These are phyloP conservation scores for Tragulus kanchil DNA, from an alignment of 2,113 vertebrate genomes.

Conservation along the genomic window DNA sequence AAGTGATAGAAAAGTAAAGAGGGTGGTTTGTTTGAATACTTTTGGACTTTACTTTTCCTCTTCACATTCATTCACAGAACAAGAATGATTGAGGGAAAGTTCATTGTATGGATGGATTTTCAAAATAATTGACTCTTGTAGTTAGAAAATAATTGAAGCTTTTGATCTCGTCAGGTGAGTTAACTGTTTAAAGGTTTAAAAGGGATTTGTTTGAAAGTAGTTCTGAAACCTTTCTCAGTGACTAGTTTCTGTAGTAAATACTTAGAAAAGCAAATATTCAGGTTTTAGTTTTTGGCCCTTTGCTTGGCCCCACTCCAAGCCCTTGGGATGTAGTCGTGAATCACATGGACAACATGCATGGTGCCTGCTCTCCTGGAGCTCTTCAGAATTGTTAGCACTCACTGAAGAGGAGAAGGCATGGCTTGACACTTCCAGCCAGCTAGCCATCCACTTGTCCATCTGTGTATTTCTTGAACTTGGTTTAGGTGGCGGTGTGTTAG, in stretches of 20 bases:
- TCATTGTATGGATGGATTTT: conserved; percentile 2
- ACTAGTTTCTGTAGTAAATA: conserved; percentile 41
- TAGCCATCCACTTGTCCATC: not conserved
- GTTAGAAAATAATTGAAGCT: conserved; percentile 28
- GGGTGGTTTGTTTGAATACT: not conserved
- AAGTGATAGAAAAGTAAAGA: not conserved
- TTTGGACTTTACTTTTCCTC: not conserved
- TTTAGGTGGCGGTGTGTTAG: conserved; percentile 34
- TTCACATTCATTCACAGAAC: not conserved
- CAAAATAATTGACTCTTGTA: not conserved
- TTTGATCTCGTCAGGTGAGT: conserved; percentile 15
- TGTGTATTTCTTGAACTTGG: not conserved
- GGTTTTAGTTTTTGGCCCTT: not conserved
- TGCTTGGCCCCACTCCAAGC: not conserved
- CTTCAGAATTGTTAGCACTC: not conserved
- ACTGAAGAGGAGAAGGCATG: not conserved
- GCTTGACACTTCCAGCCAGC: not conserved
- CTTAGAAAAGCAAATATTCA: conserved; percentile 10
- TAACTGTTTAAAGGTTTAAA: not conserved
- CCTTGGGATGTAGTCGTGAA: not conserved
- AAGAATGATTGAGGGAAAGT: not conserved
- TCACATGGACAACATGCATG: not conserved
- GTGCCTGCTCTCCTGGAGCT: not conserved
- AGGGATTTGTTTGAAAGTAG: conserved; percentile 30
- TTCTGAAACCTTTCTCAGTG: conserved; percentile 19